Percentiles rank a stretch among this genome's conserved stretches.
These are phyloP conservation scores for Orchesella cincta DNA, from an alignment of 1,140 invertebrate species.

Conservation along the genomic window DNA sequence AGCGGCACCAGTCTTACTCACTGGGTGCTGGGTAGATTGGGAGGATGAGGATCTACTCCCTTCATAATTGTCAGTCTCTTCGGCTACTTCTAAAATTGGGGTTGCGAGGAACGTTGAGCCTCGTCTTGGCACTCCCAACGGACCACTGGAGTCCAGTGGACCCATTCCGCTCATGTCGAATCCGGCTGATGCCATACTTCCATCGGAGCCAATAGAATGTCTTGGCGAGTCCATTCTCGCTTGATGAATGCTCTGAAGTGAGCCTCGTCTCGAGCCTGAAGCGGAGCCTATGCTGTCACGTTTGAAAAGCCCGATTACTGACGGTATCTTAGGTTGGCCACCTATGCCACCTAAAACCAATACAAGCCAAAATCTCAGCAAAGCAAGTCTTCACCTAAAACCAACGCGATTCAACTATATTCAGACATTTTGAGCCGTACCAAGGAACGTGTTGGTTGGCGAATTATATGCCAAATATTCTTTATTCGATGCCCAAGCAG, in stretches of 20 bases:
- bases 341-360: slow-evolving; percentile 19
- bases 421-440: slow-evolving; percentile 59
- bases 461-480: slow-evolving; percentile 89
- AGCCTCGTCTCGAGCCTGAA: slow-evolving; percentile 45
- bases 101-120: slow-evolving; percentile 42
- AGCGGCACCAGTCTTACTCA: background rate
- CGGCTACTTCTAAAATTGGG: slow-evolving; percentile 35
- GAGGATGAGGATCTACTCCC: background rate
- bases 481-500: slow-evolving; percentile 87
- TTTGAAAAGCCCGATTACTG: slow-evolving; percentile 53
- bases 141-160: background rate
- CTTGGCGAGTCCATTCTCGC: slow-evolving; percentile 44
- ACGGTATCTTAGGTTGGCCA: slow-evolving; percentile 42
- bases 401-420: background rate
- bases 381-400: background rate
- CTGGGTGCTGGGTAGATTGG: background rate
- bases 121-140: slow-evolving; percentile 33
- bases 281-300: slow-evolving; percentile 48
- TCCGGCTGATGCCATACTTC: slow-evolving; percentile 18
- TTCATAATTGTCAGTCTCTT: slow-evolving; percentile 45
- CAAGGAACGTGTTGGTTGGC: slow-evolving; percentile 84
- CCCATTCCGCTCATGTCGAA: background rate
- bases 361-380: background rate
- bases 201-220: slow-evolving; percentile 46
- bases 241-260: slow-evolving; percentile 46